Base-by-base conservation (phyloP, 1,140 invertebrate genomes). In the Drosophila insularis region DNA sequence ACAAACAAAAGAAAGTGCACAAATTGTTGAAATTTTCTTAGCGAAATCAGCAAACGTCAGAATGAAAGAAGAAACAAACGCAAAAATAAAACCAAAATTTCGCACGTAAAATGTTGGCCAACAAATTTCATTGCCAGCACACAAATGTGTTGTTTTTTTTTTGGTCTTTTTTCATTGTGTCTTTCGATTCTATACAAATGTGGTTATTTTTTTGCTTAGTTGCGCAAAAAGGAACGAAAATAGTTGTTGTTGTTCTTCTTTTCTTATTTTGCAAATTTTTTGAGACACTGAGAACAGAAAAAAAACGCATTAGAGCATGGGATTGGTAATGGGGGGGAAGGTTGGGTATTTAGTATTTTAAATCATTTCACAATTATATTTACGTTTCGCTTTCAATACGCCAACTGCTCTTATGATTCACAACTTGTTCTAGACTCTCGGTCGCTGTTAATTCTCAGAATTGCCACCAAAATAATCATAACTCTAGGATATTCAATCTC, bases 1-100 rank as follows among this genome's bases (percentile, higher is more conserved):
- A 70, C 85, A 89, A 89, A 89, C 85, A 89, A 89, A 89, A 89
- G 80, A 89, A 89, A 89, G 84, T 89, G 84, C 84, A 89, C 77
- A 80, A 89, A 89, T 89, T 74, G 84, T 89, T 89, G 54, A 89
- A 84, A 87, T 87, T 87, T 76, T 76, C 73, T 75, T 75, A 43
- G 65, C 73, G 73, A 76, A 76, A 76, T 75, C 73, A 69, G 72
- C 73, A 75, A 74, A 65, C 23, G 27, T 27, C 23, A 56, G 60
- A 75, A 53, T 70, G 69, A 73, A n/a, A 59, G 35, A 46, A 62
- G 35, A 46, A 62, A 23, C 35, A 63, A 59, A 69, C 64, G 63
- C 43, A 50, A 50, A 50, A 50, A 50, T 50, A 50, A 50, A 50
- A 21, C 43, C 43, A 10, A 50, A 74, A 75, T 59, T 54, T 75